Conservation (phyloP, 2,888 invertebrate species). For the Mesopsocus fuscifrons region DNA sequence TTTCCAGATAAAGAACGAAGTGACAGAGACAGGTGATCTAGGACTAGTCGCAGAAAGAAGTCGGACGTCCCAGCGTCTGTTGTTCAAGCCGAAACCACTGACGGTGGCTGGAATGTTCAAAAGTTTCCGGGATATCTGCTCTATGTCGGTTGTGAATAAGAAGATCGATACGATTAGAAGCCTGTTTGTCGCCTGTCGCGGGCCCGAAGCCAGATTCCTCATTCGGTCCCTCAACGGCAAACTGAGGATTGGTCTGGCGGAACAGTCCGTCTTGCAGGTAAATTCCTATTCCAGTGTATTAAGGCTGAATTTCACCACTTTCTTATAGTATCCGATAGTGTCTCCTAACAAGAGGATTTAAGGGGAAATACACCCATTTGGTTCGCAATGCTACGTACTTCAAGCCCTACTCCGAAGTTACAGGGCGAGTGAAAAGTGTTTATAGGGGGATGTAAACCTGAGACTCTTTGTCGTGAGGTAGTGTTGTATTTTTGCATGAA, state of each 20-base stretch:
- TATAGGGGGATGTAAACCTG: too few relatives aligned
- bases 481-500: too few relatives aligned
- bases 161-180: constrained; percentile 84
- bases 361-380: too few relatives aligned
- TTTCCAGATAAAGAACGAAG: constrained; percentile 53
- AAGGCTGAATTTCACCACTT: too few relatives aligned
- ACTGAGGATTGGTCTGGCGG: constrained; percentile 87
- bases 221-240: constrained; percentile 86
- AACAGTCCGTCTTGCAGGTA: constrained; percentile 70
- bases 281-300: constrained; percentile 11
- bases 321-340: too few relatives aligned
- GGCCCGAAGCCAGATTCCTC: constrained; percentile 73
- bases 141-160: constrained; percentile 57
- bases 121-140: constrained; percentile 71
- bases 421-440: too few relatives aligned
- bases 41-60: constrained; percentile 80
- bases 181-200: constrained; percentile 79
- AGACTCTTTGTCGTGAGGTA: too few relatives aligned
- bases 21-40: constrained; percentile 61
- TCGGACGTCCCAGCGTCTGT: constrained; percentile 64
- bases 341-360: too few relatives aligned
- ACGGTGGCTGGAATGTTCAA: constrained; percentile 55
- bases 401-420: too few relatives aligned
- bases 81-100: constrained; percentile 68
- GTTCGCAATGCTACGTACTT: too few relatives aligned